Percentiles rank a stretch among this genome's conserved stretches.
Evolutionary conservation across 2,113 vertebrate species (phyloP).

Genomic region (Mesocricetus auratus): DNA sequence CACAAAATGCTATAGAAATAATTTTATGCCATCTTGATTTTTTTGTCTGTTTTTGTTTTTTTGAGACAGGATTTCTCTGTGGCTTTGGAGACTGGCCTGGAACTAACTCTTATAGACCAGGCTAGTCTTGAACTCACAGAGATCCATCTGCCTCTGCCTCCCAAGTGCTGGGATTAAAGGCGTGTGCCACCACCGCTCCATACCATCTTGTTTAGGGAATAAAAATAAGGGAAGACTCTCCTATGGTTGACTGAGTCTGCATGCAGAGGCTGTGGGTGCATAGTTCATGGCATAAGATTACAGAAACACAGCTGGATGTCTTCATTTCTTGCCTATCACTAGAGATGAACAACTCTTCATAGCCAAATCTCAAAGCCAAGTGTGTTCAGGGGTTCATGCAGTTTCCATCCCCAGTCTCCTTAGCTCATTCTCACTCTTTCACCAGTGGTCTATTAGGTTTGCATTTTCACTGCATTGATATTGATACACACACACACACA

Average conservation of each 20-base stretch:
- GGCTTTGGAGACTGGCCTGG: too few relatives aligned
- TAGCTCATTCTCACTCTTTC: background rate
- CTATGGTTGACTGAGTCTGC: background rate
- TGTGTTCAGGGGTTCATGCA: background rate
- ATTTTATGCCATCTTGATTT: background rate
- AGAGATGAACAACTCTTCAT: background rate
- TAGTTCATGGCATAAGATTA: background rate
- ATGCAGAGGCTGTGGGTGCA: background rate
- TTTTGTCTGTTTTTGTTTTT: too few relatives aligned
- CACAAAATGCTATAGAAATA: background rate
- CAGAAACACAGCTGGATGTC: background rate
- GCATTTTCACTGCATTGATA: background rate
- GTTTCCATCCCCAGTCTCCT: background rate
- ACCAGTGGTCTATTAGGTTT: background rate
- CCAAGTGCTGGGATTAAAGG: too few relatives aligned
- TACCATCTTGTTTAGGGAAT: background rate
- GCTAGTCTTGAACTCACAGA: too few relatives aligned
- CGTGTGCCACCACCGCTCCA: too few relatives aligned
- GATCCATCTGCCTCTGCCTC: too few relatives aligned
- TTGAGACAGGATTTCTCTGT: too few relatives aligned
- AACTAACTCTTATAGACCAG: too few relatives aligned
- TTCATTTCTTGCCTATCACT: background rate
- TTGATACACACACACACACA: background rate
- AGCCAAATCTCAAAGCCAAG: background rate
- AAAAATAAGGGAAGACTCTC: background rate